phyloP scores from a whole-genome alignment of 2,888 invertebrate species.

The Diploptera punctata region DNA sequence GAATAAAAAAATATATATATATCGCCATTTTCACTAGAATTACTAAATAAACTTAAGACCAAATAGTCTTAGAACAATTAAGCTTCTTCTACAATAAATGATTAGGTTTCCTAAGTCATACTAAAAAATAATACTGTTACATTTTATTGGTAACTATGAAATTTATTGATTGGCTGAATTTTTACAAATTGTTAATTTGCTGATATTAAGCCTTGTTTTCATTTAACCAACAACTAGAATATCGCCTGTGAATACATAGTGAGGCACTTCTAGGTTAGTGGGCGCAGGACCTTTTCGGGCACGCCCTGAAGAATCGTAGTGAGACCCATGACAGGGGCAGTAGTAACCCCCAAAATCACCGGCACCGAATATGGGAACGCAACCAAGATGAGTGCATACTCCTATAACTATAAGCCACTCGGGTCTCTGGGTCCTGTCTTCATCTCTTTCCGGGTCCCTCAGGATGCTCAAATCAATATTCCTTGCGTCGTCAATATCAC shows the following conservation, averaged over 20 bases:
- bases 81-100: not conserved
- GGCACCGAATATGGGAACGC: slow-evolving; percentile 76
- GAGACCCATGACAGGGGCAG: slow-evolving; percentile 86
- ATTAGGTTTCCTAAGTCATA: not conserved
- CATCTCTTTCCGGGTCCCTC: slow-evolving; percentile 74
- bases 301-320: slow-evolving; percentile 78
- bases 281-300: slow-evolving; percentile 70
- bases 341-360: slow-evolving; percentile 79
- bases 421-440: slow-evolving; percentile 67
- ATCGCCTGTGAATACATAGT: slow-evolving; percentile 58
- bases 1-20: no score
- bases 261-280: slow-evolving; percentile 1
- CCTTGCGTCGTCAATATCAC: slow-evolving; percentile 68
- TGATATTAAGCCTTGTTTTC: no score
- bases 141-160: not conserved
- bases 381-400: slow-evolving; percentile 83
- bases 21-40: no score
- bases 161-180: no score
- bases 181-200: no score
- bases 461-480: slow-evolving; percentile 66
- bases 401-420: slow-evolving; percentile 83
- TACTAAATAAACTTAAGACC: no score
- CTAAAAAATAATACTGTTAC: not conserved
- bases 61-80: no score
- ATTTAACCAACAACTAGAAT: slow-evolving; percentile 63